Evolutionary conservation across 2,888 invertebrate genomes (phyloP), one percentile per base, ranked within the genome.

Genomic region (Tuberolachnus salignus): DNA sequence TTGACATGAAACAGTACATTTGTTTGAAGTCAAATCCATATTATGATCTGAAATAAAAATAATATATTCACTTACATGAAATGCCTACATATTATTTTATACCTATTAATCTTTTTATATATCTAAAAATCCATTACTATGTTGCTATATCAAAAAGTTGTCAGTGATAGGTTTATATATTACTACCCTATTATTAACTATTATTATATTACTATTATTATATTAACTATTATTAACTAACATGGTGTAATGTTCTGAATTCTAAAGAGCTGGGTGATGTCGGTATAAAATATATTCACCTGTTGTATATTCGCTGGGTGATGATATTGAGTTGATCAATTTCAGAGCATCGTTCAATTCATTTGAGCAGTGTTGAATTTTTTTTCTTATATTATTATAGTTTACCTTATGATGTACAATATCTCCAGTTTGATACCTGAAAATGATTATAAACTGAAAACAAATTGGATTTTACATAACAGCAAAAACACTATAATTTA

Each of bases 1-100:
- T 67, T 78, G 75, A 21, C 75, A 67, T 1, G 75, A 78, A 67
- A 78, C 75, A 49, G 67, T 49, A 69, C 66, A 26, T 46, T 75
- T 75, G 1, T 75, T 66, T 9, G 19, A 14, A 23, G 3, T 34
- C 63, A 53, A 13, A 73, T 11, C 16, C 3, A 16, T 44, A 11
- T 19, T 19, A 14, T 51, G 14, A 13, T 51, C 34, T 34, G 6
- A 34, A 34, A 34, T 4, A 34, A 34, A 3, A n/a, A n/a, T n/a
- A n/a, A n/a, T n/a, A n/a, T n/a, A n/a, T n/a, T n/a, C n/a, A n/a
- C n/a, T n/a, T n/a, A n/a, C n/a, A n/a, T n/a, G n/a, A n/a, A n/a
- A 4, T 34, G 34, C 34, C 34, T 34, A 34, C 34, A 34, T 34
- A 34, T 34, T 34, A 34, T 34, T 34, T 34, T 34, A 34, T 4